Conservation (phyloP, 2,113 vertebrate species). For the Atrichornis clamosus region DNA sequence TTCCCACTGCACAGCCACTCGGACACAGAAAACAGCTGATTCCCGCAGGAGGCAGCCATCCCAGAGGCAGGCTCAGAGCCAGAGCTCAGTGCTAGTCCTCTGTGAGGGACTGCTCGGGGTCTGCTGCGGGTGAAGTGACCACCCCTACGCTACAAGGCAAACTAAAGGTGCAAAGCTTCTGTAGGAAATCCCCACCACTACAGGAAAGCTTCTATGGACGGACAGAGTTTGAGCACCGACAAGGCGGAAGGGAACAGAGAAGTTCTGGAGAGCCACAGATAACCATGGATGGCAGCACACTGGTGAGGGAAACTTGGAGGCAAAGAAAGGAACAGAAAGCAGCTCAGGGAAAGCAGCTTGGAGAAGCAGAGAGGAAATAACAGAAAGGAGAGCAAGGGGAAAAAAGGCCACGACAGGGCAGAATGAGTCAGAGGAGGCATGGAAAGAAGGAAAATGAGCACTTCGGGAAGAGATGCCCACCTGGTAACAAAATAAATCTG, state of each 20-base stretch:
- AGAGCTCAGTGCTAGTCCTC: neutral
- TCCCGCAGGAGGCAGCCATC: neutral
- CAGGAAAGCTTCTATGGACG: neutral
- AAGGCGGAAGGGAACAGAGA: neutral
- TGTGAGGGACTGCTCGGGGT: neutral
- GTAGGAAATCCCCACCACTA: neutral
- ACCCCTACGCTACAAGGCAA: accelerated
- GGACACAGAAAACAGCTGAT: neutral
- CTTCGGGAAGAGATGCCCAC: neutral
- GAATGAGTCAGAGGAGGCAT: neutral
- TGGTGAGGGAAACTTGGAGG: neutral
- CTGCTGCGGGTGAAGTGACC: neutral
- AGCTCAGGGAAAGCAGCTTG: neutral
- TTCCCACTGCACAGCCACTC: neutral
- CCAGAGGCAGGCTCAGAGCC: neutral
- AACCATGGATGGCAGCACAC: neutral
- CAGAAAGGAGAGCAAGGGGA: neutral
- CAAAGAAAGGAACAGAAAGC: neutral
- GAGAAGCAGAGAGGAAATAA: neutral
- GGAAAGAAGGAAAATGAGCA: neutral
- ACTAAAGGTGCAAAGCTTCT: neutral
- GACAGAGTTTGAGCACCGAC: neutral
- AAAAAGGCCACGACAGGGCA: neutral
- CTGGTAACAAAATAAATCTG: neutral
- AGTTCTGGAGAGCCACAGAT: neutral